These are phyloP conservation scores for Lepidonotus clava DNA, from an alignment of 2,888 invertebrate species.

Conservation along the genomic window DNA sequence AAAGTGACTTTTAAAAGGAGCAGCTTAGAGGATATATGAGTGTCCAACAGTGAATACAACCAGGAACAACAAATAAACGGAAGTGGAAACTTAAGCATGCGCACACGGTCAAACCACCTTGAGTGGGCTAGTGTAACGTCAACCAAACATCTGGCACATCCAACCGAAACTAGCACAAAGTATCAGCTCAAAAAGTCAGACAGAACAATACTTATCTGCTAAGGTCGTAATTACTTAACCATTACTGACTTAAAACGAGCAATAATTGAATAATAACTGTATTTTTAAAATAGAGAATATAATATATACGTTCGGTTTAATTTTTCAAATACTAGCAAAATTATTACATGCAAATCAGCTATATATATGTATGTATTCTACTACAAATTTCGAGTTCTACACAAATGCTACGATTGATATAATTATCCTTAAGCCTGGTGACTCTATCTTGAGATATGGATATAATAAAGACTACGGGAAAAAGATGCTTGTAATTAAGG, in stretches of 20 bases:
- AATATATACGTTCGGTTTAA: neutral
- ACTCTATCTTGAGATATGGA: neutral
- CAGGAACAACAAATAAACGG: conserved; percentile 37
- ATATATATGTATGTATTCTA: neutral
- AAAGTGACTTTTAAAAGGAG: conserved; percentile 23
- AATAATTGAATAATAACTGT: too few relatives aligned
- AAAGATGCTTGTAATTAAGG: neutral
- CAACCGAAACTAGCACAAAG: conserved; percentile 29
- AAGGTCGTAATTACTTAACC: neutral
- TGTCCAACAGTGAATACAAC: conserved; percentile 23
- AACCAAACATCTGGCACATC: conserved; percentile 19
- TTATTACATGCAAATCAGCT: neutral
- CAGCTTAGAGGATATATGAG: conserved; percentile 29
- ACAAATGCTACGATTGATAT: too few relatives aligned
- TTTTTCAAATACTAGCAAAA: neutral
- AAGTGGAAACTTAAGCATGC: conserved; percentile 39
- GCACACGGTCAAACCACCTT: neutral
- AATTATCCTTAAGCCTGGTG: too few relatives aligned
- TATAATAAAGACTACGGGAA: neutral
- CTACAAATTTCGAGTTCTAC: neutral
- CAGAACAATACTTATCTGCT: conserved; percentile 37
- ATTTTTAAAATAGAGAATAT: neutral
- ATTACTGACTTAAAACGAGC: neutral
- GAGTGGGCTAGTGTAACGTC: neutral
- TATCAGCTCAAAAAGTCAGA: conserved; percentile 13